Conservation (phyloP, 2,888 invertebrate genomes). For the Andrena hattorfiana region DNA sequence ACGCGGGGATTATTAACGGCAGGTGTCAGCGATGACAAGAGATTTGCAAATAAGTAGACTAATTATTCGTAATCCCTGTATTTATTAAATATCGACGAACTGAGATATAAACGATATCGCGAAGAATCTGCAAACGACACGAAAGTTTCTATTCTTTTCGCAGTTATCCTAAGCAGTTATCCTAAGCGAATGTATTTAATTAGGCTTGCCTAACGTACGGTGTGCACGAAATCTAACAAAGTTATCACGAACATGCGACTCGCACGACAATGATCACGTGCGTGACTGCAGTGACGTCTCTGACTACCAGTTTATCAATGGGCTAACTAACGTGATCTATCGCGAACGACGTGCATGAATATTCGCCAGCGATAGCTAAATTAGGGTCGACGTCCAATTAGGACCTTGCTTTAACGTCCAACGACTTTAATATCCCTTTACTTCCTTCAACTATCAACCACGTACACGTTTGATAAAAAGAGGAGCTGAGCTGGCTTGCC, state of each 20-base stretch:
- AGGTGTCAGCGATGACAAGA: too few relatives aligned
- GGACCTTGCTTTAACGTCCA: not conserved
- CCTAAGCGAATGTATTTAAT: constrained; percentile 28
- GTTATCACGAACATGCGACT: constrained; percentile 21
- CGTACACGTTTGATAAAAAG: too few relatives aligned
- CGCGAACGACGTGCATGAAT: constrained; percentile 23
- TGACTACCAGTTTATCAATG: constrained; percentile 48
- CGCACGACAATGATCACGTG: constrained; percentile 44
- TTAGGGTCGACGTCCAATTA: constrained; percentile 29
- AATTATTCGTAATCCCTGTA: too few relatives aligned
- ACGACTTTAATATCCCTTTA: too few relatives aligned
- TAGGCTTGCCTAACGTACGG: constrained; percentile 28
- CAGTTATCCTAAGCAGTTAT: not conserved
- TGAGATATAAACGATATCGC: not conserved
- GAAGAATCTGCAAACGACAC: not conserved
- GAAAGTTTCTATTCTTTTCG: not conserved
- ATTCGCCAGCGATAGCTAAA: constrained; percentile 28
- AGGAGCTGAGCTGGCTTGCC: too few relatives aligned
- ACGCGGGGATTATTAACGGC: too few relatives aligned
- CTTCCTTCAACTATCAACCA: too few relatives aligned
- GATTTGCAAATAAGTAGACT: too few relatives aligned
- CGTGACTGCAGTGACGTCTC: constrained; percentile 37
- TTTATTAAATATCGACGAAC: too few relatives aligned
- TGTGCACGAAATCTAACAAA: constrained; percentile 19
- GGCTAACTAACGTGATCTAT: constrained; percentile 15